Evolutionary conservation across 1,140 invertebrate genomes (phyloP), one percentile per base, ranked within the genome.

Genomic region (Anagrus nilaparvatae): DNA sequence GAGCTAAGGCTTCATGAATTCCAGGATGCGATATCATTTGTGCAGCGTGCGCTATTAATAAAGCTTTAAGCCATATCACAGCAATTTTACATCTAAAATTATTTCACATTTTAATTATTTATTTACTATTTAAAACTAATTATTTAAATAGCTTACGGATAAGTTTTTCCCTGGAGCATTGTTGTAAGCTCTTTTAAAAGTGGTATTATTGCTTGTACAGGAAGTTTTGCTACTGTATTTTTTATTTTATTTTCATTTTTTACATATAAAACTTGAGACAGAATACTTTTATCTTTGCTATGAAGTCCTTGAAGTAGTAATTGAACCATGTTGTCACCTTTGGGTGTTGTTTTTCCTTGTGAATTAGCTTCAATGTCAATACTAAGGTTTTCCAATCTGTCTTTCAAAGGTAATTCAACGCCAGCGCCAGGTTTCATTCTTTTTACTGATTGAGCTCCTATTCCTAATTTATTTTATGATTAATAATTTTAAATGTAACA

Each of bases 281-380:
- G 50, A 43, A 82, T 73, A 20, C 57, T 67, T 51, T 72, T 73
- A 55, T 89, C 82, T 54, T 83, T 81, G 50, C 83, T 87, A 47
- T 83, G 82, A 25, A 89, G 63, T 1, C 79, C 83, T 67, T 88
- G 79, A 35, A 86, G 69, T 2, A 88, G 55, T 18, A 87, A 64
- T 46, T 85, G 82, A 0, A 79, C 77, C 47, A 84, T 72, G 61
- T 84, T 86, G 37, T 65, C 73, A 46, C 74, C 72, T 43, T 77
- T 65, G 1, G 61, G 51, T 24, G 62, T 63, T 24, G 59, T 58
- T 7, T 68, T 60, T 5, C 64, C 63, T 4, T 72, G 62, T 3
- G 69, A 60, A 41, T 69, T 67, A 12, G 72, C 59, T 39, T 70
- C 66, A 33, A 62, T 56, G 51, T 68, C 69, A 41, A 78, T 55